phyloP scores from a whole-genome alignment of 2,113 vertebrate species.

The Chauna torquata region DNA sequence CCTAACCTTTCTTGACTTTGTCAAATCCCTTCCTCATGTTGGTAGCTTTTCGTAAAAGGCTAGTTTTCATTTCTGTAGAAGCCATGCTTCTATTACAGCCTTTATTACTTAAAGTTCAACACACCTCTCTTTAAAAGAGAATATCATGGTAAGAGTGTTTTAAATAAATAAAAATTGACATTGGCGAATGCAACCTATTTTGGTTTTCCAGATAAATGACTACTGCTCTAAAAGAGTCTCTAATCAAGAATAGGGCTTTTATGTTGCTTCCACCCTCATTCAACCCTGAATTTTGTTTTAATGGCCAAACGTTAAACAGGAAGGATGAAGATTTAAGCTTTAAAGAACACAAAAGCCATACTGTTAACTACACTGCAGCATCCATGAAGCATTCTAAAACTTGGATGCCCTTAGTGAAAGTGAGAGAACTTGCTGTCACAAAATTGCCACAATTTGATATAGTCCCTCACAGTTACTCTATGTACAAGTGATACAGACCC shows the following conservation, averaged over 20 bases:
- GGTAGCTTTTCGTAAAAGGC: neutral
- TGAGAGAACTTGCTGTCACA: neutral
- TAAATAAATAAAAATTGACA: neutral
- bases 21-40: neutral
- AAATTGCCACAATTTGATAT: neutral
- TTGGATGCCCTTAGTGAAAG: neutral
- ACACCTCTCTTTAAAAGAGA: neutral
- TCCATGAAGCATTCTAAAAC: neutral
- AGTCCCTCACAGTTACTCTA: neutral
- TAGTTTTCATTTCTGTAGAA: neutral
- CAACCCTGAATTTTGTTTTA: neutral
- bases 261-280: neutral
- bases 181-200: neutral
- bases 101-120: neutral
- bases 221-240: neutral
- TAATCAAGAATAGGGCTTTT: too few species aligned
- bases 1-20: neutral
- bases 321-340: neutral
- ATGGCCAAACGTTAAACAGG: neutral
- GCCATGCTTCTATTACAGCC: neutral
- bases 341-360: neutral
- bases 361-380: neutral
- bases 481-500: neutral
- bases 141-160: neutral
- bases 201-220: neutral